phyloP scores from a whole-genome alignment of 1,140 invertebrate genomes.

The Scaptomyza pallida region DNA sequence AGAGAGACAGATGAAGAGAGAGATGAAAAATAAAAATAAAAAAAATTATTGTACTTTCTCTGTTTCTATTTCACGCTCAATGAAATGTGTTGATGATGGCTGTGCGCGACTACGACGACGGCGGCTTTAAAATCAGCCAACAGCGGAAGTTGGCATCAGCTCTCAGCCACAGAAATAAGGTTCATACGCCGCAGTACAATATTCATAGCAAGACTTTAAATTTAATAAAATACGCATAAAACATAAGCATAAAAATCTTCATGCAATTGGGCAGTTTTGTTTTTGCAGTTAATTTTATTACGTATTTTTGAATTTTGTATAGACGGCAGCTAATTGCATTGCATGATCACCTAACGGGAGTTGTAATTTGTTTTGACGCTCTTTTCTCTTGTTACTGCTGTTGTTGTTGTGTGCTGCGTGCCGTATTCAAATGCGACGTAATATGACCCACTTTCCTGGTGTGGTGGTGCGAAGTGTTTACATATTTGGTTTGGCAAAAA shows the following conservation, averaged over 20 bases:
- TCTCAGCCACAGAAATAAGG: constrained; percentile 50
- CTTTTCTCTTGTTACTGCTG: too few species aligned
- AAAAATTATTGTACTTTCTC: constrained; percentile 81
- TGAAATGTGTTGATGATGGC: constrained; percentile 82
- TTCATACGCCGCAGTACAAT: constrained; percentile 16
- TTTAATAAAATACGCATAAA: constrained; percentile 37
- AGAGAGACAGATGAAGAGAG: constrained; percentile 35
- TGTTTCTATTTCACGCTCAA: constrained; percentile 84
- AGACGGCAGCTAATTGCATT: constrained; percentile 64
- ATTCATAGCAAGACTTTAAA: constrained; percentile 20
- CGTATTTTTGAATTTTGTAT: constrained; percentile 68
- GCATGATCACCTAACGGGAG: constrained; percentile 69
- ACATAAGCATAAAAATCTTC: constrained; percentile 52
- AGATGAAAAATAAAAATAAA: constrained; percentile 17
- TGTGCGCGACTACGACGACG: constrained; percentile 23
- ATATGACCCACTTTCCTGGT: constrained; percentile 71
- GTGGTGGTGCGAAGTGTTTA: constrained; percentile 39
- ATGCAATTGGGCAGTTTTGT: constrained; percentile 67
- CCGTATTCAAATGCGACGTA: constrained; percentile 74
- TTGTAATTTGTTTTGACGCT: constrained; percentile 52
- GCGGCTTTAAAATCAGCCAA: constrained; percentile 37
- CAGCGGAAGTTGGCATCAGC: constrained; percentile 75
- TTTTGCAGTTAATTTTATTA: constrained; percentile 55
- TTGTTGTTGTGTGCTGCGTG: constrained; percentile 40
- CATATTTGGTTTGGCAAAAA: constrained; percentile 49